These are phyloP conservation scores for Merluccius polli DNA, from an alignment of 2,797 vertebrate genomes.

Conservation along the genomic window DNA sequence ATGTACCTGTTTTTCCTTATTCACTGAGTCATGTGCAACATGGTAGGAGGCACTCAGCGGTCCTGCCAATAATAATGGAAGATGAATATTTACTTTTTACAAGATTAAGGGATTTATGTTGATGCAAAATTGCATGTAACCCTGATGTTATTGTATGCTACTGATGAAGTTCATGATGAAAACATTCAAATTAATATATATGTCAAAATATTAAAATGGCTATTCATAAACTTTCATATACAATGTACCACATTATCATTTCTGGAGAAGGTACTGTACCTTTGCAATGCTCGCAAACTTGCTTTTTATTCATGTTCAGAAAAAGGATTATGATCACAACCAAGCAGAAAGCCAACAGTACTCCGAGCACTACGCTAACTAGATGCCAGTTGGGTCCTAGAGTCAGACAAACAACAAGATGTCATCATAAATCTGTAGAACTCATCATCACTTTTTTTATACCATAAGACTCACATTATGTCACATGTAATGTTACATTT, in stretches of 20 bases:
- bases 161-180: too few relatives aligned
- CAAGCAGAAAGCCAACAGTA: not conserved
- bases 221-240: not conserved
- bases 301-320: not conserved
- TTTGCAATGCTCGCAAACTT: not conserved
- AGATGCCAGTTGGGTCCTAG: not conserved
- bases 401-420: not conserved
- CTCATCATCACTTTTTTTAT: too few relatives aligned
- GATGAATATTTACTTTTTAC: not conserved
- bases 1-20: not conserved
- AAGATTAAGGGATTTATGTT: too few relatives aligned
- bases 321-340: not conserved
- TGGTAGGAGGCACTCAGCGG: not conserved
- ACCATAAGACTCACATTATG: too few relatives aligned
- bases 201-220: too few relatives aligned
- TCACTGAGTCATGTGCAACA: not conserved
- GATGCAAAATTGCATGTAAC: too few relatives aligned
- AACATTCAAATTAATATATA: too few relatives aligned
- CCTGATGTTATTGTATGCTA: too few relatives aligned
- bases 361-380: not conserved
- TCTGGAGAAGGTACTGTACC: not conserved
- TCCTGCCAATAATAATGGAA: not conserved
- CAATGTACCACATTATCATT: not conserved
- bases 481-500: not conserved
- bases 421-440: not conserved